Evolutionary conservation across 2,888 invertebrate genomes (phyloP).

Genomic region (Sycophila texana): DNA sequence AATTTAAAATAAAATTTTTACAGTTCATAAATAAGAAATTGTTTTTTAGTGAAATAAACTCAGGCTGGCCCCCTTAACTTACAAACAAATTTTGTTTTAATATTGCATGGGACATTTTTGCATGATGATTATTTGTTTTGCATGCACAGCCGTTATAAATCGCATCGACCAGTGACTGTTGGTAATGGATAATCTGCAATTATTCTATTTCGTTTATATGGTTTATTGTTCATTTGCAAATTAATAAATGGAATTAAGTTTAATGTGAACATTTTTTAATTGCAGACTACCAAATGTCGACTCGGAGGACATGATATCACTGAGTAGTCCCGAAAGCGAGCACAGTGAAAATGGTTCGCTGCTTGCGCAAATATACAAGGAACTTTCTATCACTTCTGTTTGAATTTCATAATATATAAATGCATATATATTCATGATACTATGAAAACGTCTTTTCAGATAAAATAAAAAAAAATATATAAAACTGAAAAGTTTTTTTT

Average conservation of each 20-base stretch:
- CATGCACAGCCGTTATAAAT: slow-evolving; percentile 70
- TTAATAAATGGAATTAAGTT: background rate
- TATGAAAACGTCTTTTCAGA: slow-evolving; percentile 47
- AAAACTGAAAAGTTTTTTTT: slow-evolving; percentile 45
- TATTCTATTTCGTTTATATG: slow-evolving; percentile 4
- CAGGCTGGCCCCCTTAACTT: too few species aligned
- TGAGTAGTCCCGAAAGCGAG: slow-evolving; percentile 65
- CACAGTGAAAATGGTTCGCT: slow-evolving; percentile 65
- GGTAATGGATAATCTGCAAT: slow-evolving; percentile 63
- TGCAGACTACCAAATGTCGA: slow-evolving; percentile 67
- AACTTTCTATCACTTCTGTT: slow-evolving; percentile 72
- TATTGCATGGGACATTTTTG: slow-evolving; percentile 37
- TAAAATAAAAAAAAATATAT: slow-evolving; percentile 43
- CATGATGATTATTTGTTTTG: slow-evolving; percentile 61
- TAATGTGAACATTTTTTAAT: slow-evolving; percentile 40
- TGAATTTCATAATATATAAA: slow-evolving; percentile 59
- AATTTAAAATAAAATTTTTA: too few species aligned
- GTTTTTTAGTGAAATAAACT: too few species aligned
- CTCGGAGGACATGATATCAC: slow-evolving; percentile 66
- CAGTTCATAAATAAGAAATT: too few species aligned
- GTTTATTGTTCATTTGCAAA: background rate
- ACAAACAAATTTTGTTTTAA: too few species aligned
- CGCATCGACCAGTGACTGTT: slow-evolving; percentile 65
- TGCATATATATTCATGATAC: slow-evolving; percentile 39
- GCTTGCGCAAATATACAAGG: slow-evolving; percentile 71